Conservation (phyloP, 2,113 vertebrate genomes). For the Callionymus lyra region DNA sequence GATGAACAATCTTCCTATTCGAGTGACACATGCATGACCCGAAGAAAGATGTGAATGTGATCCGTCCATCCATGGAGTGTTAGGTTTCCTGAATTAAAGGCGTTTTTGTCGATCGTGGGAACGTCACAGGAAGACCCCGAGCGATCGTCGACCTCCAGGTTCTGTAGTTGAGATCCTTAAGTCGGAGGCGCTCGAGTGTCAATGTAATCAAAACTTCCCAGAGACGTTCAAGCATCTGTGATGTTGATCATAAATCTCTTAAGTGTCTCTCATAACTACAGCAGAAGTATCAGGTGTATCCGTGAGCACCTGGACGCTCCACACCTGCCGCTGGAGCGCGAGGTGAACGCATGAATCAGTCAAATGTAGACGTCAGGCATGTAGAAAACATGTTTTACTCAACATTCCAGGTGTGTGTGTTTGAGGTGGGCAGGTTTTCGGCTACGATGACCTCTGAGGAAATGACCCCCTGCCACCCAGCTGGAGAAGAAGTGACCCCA, state of each 20-base stretch:
- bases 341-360: constrained; percentile 56
- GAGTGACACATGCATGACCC: no score
- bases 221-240: no score
- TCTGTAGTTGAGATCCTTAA: no score
- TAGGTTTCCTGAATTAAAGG: no score
- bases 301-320: constrained; percentile 43
- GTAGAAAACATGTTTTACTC: constrained; percentile 26
- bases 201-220: no score
- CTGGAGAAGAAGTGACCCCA: constrained; percentile 53
- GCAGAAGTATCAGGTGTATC: constrained; percentile 21
- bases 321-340: constrained; percentile 42
- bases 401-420: constrained; percentile 35
- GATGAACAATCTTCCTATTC: no score
- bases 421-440: constrained; percentile 45
- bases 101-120: no score
- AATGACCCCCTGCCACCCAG: constrained; percentile 45
- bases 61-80: no score
- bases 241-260: constrained; percentile 28
- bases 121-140: no score
- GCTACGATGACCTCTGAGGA: constrained; percentile 40
- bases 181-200: no score
- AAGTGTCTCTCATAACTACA: constrained; percentile 16
- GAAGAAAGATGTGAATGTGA: no score
- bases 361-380: constrained; percentile 20
- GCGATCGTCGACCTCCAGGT: no score